These are phyloP conservation scores for Orycteropus afer DNA, from an alignment of 2,113 vertebrate genomes.

Conservation along the genomic window DNA sequence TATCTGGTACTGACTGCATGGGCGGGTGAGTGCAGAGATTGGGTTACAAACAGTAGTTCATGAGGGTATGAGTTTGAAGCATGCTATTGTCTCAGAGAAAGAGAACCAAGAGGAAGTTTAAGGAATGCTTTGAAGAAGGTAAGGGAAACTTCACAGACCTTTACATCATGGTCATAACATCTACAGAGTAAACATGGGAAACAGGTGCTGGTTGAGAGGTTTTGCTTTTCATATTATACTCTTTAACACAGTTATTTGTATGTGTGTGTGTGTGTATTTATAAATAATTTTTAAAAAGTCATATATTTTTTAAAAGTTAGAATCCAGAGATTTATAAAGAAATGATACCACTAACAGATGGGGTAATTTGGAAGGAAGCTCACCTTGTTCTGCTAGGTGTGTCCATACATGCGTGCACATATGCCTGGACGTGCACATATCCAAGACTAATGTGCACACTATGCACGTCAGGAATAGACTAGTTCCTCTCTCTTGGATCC, in stretches of 20 bases:
- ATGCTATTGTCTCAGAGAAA: not conserved
- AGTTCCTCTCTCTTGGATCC: not conserved
- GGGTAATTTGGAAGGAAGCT: not conserved
- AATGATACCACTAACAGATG: not conserved
- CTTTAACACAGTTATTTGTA: not conserved
- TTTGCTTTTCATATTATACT: not conserved
- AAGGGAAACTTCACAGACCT: not conserved
- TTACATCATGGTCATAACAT: not conserved
- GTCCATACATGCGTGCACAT: accelerated
- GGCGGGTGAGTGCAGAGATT: not conserved
- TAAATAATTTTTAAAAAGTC: not conserved
- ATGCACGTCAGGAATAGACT: not conserved
- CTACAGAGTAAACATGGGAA: not conserved
- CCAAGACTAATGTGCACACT: not conserved
- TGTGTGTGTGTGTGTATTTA: not conserved
- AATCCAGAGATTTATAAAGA: slow-evolving; percentile 13
- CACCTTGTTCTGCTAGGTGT: not conserved
- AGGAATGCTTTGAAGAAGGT: not conserved
- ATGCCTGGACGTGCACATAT: not conserved
- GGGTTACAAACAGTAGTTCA: not conserved
- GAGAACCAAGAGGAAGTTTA: not conserved
- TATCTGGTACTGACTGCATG: not conserved
- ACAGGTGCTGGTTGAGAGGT: not conserved
- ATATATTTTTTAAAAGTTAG: not conserved
- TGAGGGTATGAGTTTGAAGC: not conserved